phyloP scores from a whole-genome alignment of 1,140 invertebrate species.

The Lethocerus indicus region DNA sequence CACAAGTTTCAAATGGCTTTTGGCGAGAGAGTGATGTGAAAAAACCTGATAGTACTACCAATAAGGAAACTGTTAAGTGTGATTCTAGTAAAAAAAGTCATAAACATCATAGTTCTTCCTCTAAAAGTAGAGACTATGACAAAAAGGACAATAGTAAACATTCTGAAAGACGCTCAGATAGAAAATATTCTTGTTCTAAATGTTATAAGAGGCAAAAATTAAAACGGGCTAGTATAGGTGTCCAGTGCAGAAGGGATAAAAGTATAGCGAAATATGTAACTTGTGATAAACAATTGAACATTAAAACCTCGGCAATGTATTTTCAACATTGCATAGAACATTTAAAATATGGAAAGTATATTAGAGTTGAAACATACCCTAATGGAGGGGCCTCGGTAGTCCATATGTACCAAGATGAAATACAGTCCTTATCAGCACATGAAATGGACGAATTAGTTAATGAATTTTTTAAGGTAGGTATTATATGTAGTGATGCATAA shows the following conservation, averaged over 20 bases:
- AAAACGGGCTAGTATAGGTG: constrained; percentile 38
- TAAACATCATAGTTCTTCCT: too few relatives aligned
- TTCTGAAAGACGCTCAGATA: constrained; percentile 5
- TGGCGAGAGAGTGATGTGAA: background rate
- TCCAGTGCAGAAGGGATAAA: constrained; percentile 36
- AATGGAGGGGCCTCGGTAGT: constrained; percentile 91
- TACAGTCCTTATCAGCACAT: constrained; percentile 51
- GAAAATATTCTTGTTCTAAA: constrained; percentile 29
- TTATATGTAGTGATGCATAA: background rate
- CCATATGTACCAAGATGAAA: constrained; percentile 85
- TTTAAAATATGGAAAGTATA: constrained; percentile 54
- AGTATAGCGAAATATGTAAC: constrained; percentile 20
- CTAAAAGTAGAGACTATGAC: constrained; percentile 1
- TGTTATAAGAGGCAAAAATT: constrained; percentile 41
- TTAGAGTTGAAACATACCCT: constrained; percentile 79
- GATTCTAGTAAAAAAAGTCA: constrained; percentile 1
- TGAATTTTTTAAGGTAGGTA: constrained; percentile 68
- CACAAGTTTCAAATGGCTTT: background rate
- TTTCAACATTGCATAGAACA: constrained; percentile 30
- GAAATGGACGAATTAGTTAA: constrained; percentile 69
- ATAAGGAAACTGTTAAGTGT: too few relatives aligned
- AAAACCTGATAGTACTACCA: constrained; percentile 1
- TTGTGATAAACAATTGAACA: constrained; percentile 22
- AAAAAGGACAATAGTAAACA: constrained; percentile 5
- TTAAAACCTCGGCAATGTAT: constrained; percentile 14